Evolutionary conservation across 1,140 invertebrate genomes (phyloP).

Genomic region (Ceratitis capitata): DNA sequence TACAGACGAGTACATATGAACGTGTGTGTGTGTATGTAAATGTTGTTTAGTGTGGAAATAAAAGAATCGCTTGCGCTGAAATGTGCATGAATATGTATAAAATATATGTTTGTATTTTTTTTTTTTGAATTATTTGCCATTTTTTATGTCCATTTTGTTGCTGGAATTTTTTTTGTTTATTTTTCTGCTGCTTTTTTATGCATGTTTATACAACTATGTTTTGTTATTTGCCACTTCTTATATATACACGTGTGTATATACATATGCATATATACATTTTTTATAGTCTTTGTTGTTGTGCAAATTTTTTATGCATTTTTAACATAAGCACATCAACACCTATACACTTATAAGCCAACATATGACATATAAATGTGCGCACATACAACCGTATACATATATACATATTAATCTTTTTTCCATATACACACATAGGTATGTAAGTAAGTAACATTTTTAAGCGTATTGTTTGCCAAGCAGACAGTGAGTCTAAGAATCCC

Average conservation of each 20-base stretch:
- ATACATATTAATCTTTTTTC: background rate
- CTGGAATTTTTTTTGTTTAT: background rate
- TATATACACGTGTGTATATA: background rate
- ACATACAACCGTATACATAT: background rate
- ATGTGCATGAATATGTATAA: background rate
- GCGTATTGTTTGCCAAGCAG: background rate
- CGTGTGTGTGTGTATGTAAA: background rate
- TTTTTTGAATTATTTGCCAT: background rate
- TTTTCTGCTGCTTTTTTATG: background rate
- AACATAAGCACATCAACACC: background rate
- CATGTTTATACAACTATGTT: too few relatives aligned
- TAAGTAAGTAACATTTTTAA: background rate
- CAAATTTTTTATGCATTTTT: constrained; percentile 21
- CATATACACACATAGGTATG: background rate
- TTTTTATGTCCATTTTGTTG: background rate
- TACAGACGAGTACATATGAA: background rate
- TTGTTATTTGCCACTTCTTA: background rate
- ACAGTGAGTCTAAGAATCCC: background rate
- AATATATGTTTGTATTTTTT: background rate
- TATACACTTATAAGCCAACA: background rate
- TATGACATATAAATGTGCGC: background rate
- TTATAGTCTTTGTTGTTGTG: background rate
- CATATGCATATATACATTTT: too few relatives aligned
- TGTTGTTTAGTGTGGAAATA: background rate
- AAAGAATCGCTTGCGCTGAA: background rate